Evolutionary conservation across 2,888 invertebrate genomes (phyloP).

Genomic region (Apamea monoglypha): DNA sequence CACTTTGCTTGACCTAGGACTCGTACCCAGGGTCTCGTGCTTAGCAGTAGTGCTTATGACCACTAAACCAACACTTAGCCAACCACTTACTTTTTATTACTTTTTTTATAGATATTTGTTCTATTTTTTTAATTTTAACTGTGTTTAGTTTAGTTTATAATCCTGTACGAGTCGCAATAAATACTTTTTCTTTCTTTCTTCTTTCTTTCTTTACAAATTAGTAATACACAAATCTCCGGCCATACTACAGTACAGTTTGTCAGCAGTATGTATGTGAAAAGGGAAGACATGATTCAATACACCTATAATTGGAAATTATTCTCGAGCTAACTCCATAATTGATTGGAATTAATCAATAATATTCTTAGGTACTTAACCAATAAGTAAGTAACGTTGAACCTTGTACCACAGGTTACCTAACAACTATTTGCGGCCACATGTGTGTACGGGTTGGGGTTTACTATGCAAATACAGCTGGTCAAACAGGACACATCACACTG

Average conservation of each 20-base stretch:
- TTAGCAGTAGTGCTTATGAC: neutral
- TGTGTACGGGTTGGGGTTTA: neutral
- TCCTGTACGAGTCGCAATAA: no score
- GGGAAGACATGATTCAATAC: neutral
- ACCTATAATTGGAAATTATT: neutral
- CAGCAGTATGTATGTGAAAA: neutral
- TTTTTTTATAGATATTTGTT: no score
- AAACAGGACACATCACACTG: slow-evolving; percentile 15
- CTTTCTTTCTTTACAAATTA: no score
- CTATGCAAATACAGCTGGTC: slow-evolving; percentile 19
- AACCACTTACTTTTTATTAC: no score
- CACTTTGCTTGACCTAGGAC: neutral
- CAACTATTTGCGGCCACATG: neutral
- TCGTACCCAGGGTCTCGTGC: neutral
- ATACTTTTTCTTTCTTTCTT: no score
- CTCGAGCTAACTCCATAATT: neutral
- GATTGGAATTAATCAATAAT: slow-evolving; percentile 8
- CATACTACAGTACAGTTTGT: neutral
- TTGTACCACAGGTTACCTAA: slow-evolving; percentile 22
- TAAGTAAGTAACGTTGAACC: slow-evolving; percentile 3
- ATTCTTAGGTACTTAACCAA: neutral
- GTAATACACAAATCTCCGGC: neutral
- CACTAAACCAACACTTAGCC: neutral
- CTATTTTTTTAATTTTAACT: no score
- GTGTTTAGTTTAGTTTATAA: no score